phyloP scores from a whole-genome alignment of 2,113 vertebrate genomes.

The Ictidomys tridecemlineatus region DNA sequence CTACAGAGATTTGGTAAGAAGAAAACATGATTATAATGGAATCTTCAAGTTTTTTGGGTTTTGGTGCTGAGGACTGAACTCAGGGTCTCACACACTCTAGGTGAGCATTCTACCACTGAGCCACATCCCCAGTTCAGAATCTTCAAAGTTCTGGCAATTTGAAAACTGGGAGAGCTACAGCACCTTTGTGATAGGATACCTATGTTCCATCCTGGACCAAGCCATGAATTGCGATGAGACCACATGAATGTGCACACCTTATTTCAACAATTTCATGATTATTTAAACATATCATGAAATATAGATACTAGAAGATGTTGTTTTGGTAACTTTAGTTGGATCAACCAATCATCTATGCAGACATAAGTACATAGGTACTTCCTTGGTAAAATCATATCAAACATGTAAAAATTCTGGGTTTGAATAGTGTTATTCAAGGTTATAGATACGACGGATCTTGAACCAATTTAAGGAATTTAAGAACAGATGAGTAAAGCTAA shows the following conservation, averaged over 20 bases:
- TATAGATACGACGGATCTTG: not conserved
- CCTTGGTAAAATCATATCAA: not conserved
- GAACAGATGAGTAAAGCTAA: not conserved
- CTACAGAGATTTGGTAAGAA: not conserved
- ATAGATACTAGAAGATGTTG: not conserved
- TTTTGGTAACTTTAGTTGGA: conserved; percentile 27
- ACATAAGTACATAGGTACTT: not conserved
- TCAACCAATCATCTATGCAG: not conserved
- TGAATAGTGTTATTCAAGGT: not conserved
- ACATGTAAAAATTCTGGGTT: not conserved
- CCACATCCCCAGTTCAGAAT: not conserved
- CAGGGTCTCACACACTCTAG: not conserved
- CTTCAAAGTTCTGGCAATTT: not conserved
- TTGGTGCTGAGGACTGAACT: not conserved
- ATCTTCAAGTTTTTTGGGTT: not conserved
- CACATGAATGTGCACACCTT: not conserved
- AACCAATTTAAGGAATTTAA: not conserved
- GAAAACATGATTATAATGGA: not conserved
- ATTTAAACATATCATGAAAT: not conserved
- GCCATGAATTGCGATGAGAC: not conserved
- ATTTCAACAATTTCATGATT: not conserved
- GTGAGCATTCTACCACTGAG: not conserved
- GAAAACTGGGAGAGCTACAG: not conserved
- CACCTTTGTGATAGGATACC: not conserved
- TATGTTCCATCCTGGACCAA: not conserved